These are phyloP conservation scores for Columba janthina DNA, from an alignment of 2,113 vertebrate species.

Conservation along the genomic window DNA sequence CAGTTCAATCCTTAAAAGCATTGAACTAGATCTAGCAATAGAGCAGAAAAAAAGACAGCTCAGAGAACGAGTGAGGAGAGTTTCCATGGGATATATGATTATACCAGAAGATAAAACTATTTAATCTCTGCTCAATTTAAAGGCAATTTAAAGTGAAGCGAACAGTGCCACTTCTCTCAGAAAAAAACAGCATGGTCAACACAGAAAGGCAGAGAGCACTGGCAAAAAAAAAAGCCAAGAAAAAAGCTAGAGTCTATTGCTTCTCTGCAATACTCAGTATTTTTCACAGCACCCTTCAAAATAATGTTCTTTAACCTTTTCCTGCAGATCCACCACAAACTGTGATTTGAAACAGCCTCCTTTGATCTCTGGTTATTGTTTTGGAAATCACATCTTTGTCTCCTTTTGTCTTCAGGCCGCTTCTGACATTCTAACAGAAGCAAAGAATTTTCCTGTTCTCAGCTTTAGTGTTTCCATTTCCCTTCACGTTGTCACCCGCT, in stretches of 20 bases:
- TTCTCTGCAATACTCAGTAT: neutral
- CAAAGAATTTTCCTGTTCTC: slow-evolving; percentile 23
- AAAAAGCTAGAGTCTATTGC: neutral
- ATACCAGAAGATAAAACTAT: neutral
- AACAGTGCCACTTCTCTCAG: neutral
- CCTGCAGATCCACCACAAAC: neutral
- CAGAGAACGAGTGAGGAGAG: neutral
- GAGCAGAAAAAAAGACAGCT: neutral
- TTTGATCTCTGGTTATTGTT: neutral
- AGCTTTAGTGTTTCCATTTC: slow-evolving; percentile 42
- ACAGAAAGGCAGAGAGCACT: neutral
- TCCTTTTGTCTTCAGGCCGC: neutral
- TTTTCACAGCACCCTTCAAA: neutral
- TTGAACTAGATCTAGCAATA: neutral
- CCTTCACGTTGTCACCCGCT: neutral
- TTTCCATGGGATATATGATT: neutral
- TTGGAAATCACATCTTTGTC: slow-evolving; percentile 31
- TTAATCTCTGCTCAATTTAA: neutral
- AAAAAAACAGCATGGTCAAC: neutral
- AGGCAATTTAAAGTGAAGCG: neutral
- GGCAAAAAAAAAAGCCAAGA: neutral
- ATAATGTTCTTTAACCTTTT: neutral
- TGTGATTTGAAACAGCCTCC: neutral
- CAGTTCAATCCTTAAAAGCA: neutral
- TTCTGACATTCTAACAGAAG: neutral